phyloP scores from a whole-genome alignment of 2,797 vertebrate genomes.

The Aeoliscus strigatus region DNA sequence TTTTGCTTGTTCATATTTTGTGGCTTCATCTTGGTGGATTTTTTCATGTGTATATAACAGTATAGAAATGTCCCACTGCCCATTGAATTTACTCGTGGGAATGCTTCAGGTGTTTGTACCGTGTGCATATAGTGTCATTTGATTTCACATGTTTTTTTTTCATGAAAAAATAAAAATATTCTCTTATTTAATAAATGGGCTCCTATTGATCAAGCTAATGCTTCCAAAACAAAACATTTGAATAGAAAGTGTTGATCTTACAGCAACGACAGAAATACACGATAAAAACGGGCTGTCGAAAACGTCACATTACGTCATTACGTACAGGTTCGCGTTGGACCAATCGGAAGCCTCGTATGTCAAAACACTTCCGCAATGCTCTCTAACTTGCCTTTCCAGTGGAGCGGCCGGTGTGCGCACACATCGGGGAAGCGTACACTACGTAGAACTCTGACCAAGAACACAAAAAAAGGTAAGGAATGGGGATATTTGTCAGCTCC shows the following conservation, averaged over 20 bases:
- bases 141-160: constrained; percentile 2
- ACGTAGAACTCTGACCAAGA: constrained; percentile 24
- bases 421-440: constrained; percentile 7
- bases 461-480: constrained; percentile 40
- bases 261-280: not conserved
- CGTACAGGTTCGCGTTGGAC: not conserved
- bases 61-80: not conserved
- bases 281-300: too few relatives aligned
- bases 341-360: constrained; percentile 43
- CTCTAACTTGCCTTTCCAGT: constrained; percentile 50
- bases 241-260: not conserved
- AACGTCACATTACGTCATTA: constrained; percentile 1
- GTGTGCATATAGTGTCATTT: not conserved
- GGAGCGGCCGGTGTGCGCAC: constrained; percentile 48
- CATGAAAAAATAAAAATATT: constrained; percentile 17
- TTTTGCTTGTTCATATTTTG: constrained; percentile 13
- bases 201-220: not conserved
- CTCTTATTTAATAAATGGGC: not conserved
- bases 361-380: constrained; percentile 61
- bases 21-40: constrained; percentile 9
- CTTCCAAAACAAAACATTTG: too few relatives aligned
- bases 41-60: constrained; percentile 22
- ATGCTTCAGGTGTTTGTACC: constrained; percentile 1
- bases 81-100: not conserved
- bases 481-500: accelerated